phyloP scores from a whole-genome alignment of 92 coral and sea anemone species.

The Galaxea fascicularis region DNA sequence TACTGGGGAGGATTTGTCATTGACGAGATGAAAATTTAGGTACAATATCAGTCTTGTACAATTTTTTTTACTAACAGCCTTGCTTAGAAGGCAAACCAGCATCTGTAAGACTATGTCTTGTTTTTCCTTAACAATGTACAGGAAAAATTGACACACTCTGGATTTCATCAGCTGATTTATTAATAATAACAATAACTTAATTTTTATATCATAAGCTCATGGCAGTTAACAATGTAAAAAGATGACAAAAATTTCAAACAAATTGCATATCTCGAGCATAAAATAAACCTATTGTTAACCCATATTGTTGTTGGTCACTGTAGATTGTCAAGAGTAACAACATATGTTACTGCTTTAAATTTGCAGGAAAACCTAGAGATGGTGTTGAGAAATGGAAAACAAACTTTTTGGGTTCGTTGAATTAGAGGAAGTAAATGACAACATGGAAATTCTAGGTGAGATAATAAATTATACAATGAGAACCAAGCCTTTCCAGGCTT shows the following conservation, averaged over 20 bases:
- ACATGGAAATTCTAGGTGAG: conserved; percentile 26
- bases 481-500: neutral
- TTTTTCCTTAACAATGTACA: too few relatives aligned
- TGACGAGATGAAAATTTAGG: conserved; percentile 78
- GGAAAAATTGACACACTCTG: too few relatives aligned
- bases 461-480: neutral
- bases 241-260: too few relatives aligned
- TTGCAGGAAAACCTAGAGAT: conserved; percentile 38
- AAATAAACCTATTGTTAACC: too few relatives aligned
- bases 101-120: neutral
- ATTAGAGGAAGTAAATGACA: conserved; percentile 21
- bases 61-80: too few relatives aligned
- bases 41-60: conserved; percentile 7
- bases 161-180: too few relatives aligned
- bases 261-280: too few relatives aligned
- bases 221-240: too few relatives aligned
- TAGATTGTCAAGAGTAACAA: conserved; percentile 1
- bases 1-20: conserved; percentile 72
- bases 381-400: conserved; percentile 28
- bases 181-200: too few relatives aligned
- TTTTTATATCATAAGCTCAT: too few relatives aligned
- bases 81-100: conserved; percentile 10
- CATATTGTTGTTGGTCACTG: conserved; percentile 12
- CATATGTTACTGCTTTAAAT: conserved; percentile 10
- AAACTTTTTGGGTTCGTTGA: conserved; percentile 29